Evolutionary conservation across 2,113 vertebrate species (phyloP).

Genomic region (Urocolius indicus): DNA sequence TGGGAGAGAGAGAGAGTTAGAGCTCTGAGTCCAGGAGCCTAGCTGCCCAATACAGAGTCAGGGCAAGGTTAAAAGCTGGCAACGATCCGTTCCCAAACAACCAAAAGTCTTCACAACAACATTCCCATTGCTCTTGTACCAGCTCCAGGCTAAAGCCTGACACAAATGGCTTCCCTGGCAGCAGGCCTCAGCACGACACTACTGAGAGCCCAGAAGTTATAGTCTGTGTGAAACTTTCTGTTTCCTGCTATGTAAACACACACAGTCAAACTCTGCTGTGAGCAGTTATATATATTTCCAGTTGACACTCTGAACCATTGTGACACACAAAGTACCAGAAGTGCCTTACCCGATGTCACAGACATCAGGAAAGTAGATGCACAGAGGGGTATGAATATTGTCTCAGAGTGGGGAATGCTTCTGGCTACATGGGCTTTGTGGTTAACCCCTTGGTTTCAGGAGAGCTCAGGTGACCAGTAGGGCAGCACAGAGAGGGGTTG

Average conservation of each 20-base stretch:
- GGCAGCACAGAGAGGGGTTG: neutral
- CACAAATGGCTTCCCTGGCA: neutral
- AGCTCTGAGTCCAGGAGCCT: neutral
- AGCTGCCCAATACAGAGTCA: neutral
- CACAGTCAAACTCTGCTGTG: neutral
- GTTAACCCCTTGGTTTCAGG: neutral
- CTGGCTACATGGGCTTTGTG: neutral
- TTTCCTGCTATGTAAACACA: neutral
- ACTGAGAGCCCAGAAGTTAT: neutral
- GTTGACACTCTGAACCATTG: neutral
- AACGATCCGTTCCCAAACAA: neutral
- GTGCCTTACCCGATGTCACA: neutral
- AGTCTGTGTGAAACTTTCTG: neutral
- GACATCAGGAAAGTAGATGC: neutral
- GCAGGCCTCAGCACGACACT: neutral
- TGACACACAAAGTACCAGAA: neutral
- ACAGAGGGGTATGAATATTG: neutral
- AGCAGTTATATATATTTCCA: neutral
- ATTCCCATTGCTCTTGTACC: neutral
- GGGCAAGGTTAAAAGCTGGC: neutral
- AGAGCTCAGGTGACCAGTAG: neutral
- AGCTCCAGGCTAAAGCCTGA: neutral
- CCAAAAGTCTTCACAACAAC: neutral
- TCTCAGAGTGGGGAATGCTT: neutral
- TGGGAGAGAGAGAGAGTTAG: conserved; percentile 20